phyloP scores from a whole-genome alignment of 2,797 vertebrate species.

The Sparidentex hasta region DNA sequence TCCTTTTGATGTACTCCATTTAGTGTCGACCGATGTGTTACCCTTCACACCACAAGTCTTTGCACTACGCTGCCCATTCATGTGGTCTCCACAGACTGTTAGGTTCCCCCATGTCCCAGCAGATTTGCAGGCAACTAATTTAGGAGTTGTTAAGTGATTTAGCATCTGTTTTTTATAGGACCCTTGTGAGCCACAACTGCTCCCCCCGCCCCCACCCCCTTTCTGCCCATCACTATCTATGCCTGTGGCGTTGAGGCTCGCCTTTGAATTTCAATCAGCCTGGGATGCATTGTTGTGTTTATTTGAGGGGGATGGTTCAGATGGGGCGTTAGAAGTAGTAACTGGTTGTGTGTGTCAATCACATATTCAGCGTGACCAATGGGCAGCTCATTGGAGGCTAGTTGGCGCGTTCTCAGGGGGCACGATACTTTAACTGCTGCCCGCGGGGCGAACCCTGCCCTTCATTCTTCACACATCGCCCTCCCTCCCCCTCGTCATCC shows the following conservation, averaged over 20 bases:
- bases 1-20: slow-evolving; percentile 30
- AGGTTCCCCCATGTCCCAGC: slow-evolving; percentile 57
- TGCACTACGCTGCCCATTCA: slow-evolving; percentile 20
- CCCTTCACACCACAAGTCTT: slow-evolving; percentile 7
- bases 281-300: slow-evolving; percentile 76
- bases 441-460: slow-evolving; percentile 75
- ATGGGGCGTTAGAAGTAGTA: slow-evolving; percentile 39
- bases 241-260: slow-evolving; percentile 72
- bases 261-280: slow-evolving; percentile 87
- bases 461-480: slow-evolving; percentile 63
- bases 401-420: slow-evolving; percentile 78
- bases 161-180: slow-evolving; percentile 79
- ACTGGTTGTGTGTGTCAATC: slow-evolving; percentile 70
- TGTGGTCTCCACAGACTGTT: slow-evolving; percentile 23
- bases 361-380: slow-evolving; percentile 81
- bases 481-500: slow-evolving; percentile 46
- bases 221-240: slow-evolving; percentile 53
- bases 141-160: slow-evolving; percentile 85
- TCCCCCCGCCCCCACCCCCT: slow-evolving; percentile 45
- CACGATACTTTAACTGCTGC: slow-evolving; percentile 77
- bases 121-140: slow-evolving; percentile 78
- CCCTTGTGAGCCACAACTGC: slow-evolving; percentile 76
- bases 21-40: slow-evolving; percentile 19
- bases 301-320: slow-evolving; percentile 70
- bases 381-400: slow-evolving; percentile 72